Evolutionary conservation across 1,140 invertebrate species (phyloP), one percentile per base, ranked within the genome.

Genomic region (Sycophaga agraensis): DNA sequence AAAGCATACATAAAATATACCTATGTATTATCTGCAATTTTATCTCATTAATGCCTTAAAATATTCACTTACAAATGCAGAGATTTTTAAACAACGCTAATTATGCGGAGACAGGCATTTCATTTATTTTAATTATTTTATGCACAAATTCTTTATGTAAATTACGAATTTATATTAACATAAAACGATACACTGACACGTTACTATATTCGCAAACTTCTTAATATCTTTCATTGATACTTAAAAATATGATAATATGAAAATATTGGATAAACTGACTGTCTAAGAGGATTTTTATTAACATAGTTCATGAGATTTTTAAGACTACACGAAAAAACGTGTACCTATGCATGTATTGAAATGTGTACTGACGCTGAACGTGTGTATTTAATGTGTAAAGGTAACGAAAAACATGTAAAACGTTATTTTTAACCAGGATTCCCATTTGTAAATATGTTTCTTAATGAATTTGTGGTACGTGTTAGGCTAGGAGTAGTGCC

Each of bases 401-500:
- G 21, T 26, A 58, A 51, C 31, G 28, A 17, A 16, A 19, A 34
- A 26, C 24, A 19, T 49, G 17, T 16, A 56, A 48, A 8, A 34
- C n/a, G 43, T 58, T 59, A 59, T 57, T 65, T 56, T 66, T 63
- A 62, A 63, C 40, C 31, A 45, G 26, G 46, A 51, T 43, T 63
- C 42, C 16, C 28, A 48, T 65, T 28, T 63, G 68, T 73, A 73
- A 45, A 71, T 72, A 70, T 16, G 60, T 72, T 68, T 72, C 63
- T 68, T 70, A 71, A 66, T 56, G 35, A 63, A 54, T 66, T 58
- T 48, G 28, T 63, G 56, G 37, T 63, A 73, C 68, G 70, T 69
- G 66, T 72, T 74, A 74, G 70, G 67, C 56, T 74, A 73, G 70
- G 64, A 70, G 69, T 75, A 74, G 72, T 75, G 72, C 72, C 72